A percentile compares a stretch with the other conserved stretches of the same genome.
These are phyloP conservation scores for Podarcis lilfordi DNA, from an alignment of 2,797 vertebrate species.

Conservation along the genomic window DNA sequence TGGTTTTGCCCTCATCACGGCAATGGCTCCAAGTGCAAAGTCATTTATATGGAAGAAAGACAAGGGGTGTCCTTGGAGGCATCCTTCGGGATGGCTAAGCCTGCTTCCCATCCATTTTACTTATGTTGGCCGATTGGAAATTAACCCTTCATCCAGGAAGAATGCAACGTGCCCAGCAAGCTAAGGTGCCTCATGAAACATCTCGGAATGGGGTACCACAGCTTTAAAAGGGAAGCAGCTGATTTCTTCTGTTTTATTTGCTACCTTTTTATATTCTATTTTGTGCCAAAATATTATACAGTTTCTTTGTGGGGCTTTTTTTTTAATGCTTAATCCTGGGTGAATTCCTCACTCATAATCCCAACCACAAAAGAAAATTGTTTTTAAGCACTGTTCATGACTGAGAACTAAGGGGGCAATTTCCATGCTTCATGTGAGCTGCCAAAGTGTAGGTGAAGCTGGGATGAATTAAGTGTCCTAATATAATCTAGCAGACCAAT, in stretches of 20 bases:
- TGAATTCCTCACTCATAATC: neutral
- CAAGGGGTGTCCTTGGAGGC: too few relatives aligned
- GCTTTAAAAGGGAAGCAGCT: conserved; percentile 10
- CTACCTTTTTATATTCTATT: neutral
- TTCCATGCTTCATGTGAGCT: neutral
- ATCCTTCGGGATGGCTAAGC: too few relatives aligned
- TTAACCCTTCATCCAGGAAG: neutral
- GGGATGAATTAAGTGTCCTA: neutral
- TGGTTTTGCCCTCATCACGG: neutral
- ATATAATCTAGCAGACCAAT: neutral
- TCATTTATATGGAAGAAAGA: neutral
- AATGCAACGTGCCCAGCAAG: neutral
- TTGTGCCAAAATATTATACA: neutral
- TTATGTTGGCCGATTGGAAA: neutral
- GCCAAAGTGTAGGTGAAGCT: neutral
- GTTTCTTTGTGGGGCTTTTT: neutral
- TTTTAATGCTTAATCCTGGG: neutral
- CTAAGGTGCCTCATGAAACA: neutral
- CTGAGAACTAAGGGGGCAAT: neutral
- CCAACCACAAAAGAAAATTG: neutral
- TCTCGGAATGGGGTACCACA: neutral
- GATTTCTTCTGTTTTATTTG: neutral
- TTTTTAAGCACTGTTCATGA: neutral
- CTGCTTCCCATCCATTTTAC: too few relatives aligned
- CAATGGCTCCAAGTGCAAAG: neutral